Evolutionary conservation across 1,140 invertebrate species (phyloP), one percentile per base, ranked within the genome.

Genomic region (Lepidurus apus): DNA sequence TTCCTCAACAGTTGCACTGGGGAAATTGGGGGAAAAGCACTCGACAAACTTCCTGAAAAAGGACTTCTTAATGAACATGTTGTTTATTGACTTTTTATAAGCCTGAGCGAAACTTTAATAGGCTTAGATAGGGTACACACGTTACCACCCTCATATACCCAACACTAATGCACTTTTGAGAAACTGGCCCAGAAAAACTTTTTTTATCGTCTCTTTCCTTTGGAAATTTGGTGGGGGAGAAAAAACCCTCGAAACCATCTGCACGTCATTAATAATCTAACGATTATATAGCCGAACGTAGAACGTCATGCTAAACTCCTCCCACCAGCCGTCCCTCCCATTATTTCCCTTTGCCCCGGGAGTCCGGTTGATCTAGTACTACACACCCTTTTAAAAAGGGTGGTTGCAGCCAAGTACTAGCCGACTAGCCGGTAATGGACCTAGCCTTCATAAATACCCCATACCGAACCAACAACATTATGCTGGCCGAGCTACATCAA

Each of bases 241-340:
- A 65, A 7, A 21, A 65, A 4, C 53, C 53, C 21, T 65, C 17
- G 21, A 65, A 65, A 65, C n/a, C 53, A 13, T 65, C 53, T 65
- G 6, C 53, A 65, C 8, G 53, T 65, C 53, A 65, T 65, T 65
- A 65, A 65, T 65, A 65, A 65, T 65, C 53, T 65, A 65, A 65
- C 53, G 8, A n/a, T 65, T 9, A 65, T 21, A 7, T n/a, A 17
- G 34, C 34, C 34, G 34, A 34, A 34, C 34, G 34, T 34, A 2
- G 34, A 34, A 34, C 4, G 34, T 34, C 34, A 34, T 34, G 34
- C 34, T 34, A 34, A 34, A 34, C 34, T 34, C 34, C 34, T 34
- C 34, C 34, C 34, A 34, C 34, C 34, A 34, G 3, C 2, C 34
- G 53, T 65, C 53, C 53, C 53, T 65, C 53, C 53, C 53, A 65